phyloP scores from a whole-genome alignment of 2,113 vertebrate genomes.

The Hydropotes inermis region DNA sequence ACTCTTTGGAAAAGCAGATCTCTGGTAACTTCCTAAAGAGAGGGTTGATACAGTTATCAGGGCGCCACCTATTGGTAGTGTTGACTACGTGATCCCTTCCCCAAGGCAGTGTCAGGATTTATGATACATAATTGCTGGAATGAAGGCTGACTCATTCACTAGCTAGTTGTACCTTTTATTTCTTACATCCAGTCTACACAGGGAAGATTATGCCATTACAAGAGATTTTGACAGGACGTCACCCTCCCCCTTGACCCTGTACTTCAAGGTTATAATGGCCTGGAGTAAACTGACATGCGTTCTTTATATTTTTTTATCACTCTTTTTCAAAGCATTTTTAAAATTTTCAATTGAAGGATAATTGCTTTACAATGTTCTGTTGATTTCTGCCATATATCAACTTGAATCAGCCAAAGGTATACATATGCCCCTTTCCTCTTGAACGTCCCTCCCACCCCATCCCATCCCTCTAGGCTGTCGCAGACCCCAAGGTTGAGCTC shows the following conservation, averaged over 20 bases:
- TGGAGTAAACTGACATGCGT: background rate
- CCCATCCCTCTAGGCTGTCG: background rate
- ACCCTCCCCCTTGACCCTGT: background rate
- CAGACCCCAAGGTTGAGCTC: background rate
- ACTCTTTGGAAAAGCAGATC: background rate
- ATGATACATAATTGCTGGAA: accelerated
- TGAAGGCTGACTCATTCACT: background rate
- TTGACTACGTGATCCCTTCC: background rate
- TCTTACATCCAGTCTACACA: background rate
- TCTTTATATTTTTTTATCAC: background rate
- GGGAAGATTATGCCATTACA: too few relatives aligned
- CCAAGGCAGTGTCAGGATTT: background rate
- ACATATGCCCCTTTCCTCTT: background rate
- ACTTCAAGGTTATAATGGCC: background rate
- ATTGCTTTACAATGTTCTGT: background rate
- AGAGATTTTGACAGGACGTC: background rate
- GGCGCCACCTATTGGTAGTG: background rate
- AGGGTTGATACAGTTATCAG: background rate
- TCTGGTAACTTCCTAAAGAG: background rate
- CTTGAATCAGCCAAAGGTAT: background rate
- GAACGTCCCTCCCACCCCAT: background rate
- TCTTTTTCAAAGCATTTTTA: background rate
- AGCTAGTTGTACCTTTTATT: background rate
- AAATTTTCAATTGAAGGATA: background rate
- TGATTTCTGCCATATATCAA: background rate